Conservation (phyloP, 1,140 invertebrate genomes). For the Pseudomyrmex flavicornis region DNA sequence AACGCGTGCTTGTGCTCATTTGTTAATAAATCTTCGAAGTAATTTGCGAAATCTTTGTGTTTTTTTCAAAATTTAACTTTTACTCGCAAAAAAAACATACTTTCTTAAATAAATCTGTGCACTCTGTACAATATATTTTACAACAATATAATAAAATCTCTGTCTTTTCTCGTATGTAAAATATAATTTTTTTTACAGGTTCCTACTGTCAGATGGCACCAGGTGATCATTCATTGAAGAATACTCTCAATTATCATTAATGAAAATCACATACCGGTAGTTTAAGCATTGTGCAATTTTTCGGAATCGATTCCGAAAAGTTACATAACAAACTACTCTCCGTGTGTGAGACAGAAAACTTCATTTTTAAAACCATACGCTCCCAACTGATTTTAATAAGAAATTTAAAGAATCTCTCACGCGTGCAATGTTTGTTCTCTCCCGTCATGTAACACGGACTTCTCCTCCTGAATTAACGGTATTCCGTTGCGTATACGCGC, state of each 20-base stretch:
- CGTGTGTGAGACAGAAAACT: neutral
- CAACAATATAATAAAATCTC: neutral
- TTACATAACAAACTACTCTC: no score
- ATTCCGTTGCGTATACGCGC: constrained; percentile 35
- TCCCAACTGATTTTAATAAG: neutral
- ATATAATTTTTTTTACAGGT: constrained; percentile 74
- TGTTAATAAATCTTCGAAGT: no score
- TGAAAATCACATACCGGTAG: no score
- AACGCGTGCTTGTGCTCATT: no score
- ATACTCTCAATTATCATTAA: neutral
- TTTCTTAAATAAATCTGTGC: no score
- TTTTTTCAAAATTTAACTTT: no score
- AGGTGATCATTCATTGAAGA: constrained; percentile 73
- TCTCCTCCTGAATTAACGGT: constrained; percentile 79
- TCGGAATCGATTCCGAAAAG: no score
- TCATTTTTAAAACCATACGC: constrained; percentile 3
- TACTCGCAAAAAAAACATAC: no score
- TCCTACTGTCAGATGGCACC: constrained; percentile 83
- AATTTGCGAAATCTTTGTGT: no score
- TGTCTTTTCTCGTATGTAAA: constrained; percentile 4
- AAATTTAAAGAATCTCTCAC: constrained; percentile 5
- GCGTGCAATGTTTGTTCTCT: neutral
- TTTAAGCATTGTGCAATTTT: no score
- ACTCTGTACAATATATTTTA: neutral
- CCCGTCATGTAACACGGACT: constrained; percentile 73